Conservation (phyloP, 2,113 vertebrate species). For the Dicerorhinus sumatrensis region DNA sequence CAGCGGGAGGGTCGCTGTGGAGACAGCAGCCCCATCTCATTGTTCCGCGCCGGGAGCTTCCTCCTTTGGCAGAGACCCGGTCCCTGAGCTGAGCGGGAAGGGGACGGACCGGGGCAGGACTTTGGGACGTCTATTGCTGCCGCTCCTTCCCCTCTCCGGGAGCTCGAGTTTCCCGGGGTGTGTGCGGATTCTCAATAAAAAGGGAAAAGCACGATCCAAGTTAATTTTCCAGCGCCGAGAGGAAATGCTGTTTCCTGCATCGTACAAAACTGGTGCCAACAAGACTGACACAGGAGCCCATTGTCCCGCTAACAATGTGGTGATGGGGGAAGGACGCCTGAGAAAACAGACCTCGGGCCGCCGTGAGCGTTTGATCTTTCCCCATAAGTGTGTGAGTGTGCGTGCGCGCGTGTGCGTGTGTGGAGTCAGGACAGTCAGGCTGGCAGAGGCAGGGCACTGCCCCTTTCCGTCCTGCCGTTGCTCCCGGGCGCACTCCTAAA, state of each 20-base stretch:
- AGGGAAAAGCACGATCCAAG: constrained; percentile 90
- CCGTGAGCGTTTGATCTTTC: constrained; percentile 87
- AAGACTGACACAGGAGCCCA: constrained; percentile 89
- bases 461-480: not conserved
- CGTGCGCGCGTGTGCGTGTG: not conserved
- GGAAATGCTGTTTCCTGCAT: constrained; percentile 92
- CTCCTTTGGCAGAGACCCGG: constrained; percentile 65
- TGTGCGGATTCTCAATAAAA: constrained; percentile 90
- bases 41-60: constrained; percentile 72
- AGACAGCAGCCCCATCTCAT: constrained; percentile 71
- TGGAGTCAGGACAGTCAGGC: not conserved
- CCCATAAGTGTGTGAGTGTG: constrained; percentile 18
- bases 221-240: constrained; percentile 91
- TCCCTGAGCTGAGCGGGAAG: constrained; percentile 62
- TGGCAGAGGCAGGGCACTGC: not conserved
- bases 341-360: constrained; percentile 86
- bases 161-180: constrained; percentile 89
- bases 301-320: constrained; percentile 90
- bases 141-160: constrained; percentile 84
- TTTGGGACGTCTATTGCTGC: constrained; percentile 80
- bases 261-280: constrained; percentile 90
- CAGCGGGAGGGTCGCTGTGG: constrained; percentile 67
- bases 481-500: not conserved
- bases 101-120: constrained; percentile 60
- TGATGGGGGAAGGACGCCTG: constrained; percentile 87